Base-by-base conservation (phyloP, 30 jellyfish, hydroid and myxozoan genomes). In the Aurelia aurita region DNA sequence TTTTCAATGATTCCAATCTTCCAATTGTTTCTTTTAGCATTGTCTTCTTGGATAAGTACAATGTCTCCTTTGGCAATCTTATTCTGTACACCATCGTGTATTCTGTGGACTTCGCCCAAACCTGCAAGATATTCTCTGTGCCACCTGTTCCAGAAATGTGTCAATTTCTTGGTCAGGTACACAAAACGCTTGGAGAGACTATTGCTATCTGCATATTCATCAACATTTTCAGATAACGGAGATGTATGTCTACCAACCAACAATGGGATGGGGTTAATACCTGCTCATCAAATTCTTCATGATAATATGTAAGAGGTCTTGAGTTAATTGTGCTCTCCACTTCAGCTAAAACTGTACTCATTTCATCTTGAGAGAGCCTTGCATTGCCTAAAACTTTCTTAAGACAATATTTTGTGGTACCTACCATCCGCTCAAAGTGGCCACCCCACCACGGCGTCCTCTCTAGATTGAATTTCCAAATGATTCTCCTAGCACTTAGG, bases 371-470 rank as follows among this genome's bases (percentile, higher is more conserved):
- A n/a, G 81, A 3, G 23, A 47, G 43, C 23, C 20, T 51, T 4
- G 87, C 79, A 39, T 29, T 74, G 20, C 80, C 87, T 16, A 74
- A 31, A 25, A 58, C 46, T 54, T 74, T 74, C n/a, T 82, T 51
- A 6, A 54, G 81, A 26, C 81, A 74, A 15, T 55, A 13, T 25
- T 49, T 74, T 58, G 53, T 53, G 29, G 16, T 27, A 8, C 80
- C 58, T 5, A 74, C 80, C 58, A 54, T 26, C 20, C 87, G 6
- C 53, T 74, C 87, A 74, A 47, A 54, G n/a, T 18, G 14, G 31
- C 85, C 87, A 46, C 87, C 85, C 87, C 80, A 16, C 87, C 87
- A 46, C 14, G 87, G 87, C 44, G 82, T 19, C 22, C 80, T 21
- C 18, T 51, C 85, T 57, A 46, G 27, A n/a, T 47, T 74, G 27